Conservation (phyloP, 2,888 invertebrate species). For the Halocaridina rubra region DNA sequence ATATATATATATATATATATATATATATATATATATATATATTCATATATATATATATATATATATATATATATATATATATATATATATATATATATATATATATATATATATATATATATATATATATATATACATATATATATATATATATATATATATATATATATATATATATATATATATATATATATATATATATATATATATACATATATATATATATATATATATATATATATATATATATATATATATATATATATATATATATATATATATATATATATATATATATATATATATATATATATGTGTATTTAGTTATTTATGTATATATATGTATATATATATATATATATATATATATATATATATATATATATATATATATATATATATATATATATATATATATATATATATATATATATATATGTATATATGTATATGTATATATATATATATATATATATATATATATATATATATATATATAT, state of each 20-base stretch:
- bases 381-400: neutral
- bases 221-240: neutral
- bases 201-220: neutral
- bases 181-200: slow-evolving; percentile 22
- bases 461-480: too few relatives aligned
- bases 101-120: neutral
- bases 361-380: neutral
- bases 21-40: neutral
- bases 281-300: slow-evolving; percentile 8
- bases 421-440: too few relatives aligned
- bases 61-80: neutral
- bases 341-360: too few relatives aligned
- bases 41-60: neutral
- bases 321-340: neutral
- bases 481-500: too few relatives aligned
- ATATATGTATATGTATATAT: too few relatives aligned
- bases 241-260: neutral
- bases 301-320: slow-evolving; percentile 12
- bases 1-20: neutral
- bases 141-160: slow-evolving; percentile 10
- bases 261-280: neutral
- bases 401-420: too few relatives aligned
- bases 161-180: slow-evolving; percentile 9
- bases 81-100: slow-evolving; percentile 15
- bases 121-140: neutral